Base-by-base conservation (phyloP, 1,140 invertebrate genomes). In the Hesperophylax magnus region DNA sequence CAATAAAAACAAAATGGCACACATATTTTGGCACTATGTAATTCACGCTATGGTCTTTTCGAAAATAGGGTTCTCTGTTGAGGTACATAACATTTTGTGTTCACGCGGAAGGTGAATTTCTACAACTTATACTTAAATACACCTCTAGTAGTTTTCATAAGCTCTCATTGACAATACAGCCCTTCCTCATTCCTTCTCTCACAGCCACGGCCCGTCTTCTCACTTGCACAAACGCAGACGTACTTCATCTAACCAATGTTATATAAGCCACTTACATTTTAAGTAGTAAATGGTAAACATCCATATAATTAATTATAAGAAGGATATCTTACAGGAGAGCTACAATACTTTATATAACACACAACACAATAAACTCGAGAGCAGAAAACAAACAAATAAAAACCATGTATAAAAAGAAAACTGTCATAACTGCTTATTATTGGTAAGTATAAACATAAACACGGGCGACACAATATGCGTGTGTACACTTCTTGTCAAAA, bases 131-230 rank as follows among this genome's bases (percentile, higher is more conserved):
- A 75, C 39, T 76, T 81, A 79, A 76, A 77, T 84, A 83, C 60
- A 77, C 69, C 63, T 74, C 74, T 83, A 81, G 78, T 83, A 81
- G 80, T 65, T 81, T 84, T 80, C 82, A 81, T 84, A 84, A 84
- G 82, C 82, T 84, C 82, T 84, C 79, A 65, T 84, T 84, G 52
- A 60, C 78, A 81, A 79, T 67, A 75, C 71, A 77, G n/a, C 27
- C 52, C 34, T 39, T 24, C 67, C 56, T 34, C 60, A 20, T 72
- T 71, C 76, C 76, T 56, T 69, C 81, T 47, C 63, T 83, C 56
- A 56, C 78, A 74, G 78, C 75, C 82, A 47, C 39, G 39, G 39
- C 39, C 39, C 39, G 39, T 47, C 39, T 79, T 82, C 81, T 79
- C 81, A 82, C 77, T 77, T 77, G 39, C 58, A 52, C 53, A 72